phyloP scores from a whole-genome alignment of 2,888 invertebrate genomes.

The Phalera bucephala region DNA sequence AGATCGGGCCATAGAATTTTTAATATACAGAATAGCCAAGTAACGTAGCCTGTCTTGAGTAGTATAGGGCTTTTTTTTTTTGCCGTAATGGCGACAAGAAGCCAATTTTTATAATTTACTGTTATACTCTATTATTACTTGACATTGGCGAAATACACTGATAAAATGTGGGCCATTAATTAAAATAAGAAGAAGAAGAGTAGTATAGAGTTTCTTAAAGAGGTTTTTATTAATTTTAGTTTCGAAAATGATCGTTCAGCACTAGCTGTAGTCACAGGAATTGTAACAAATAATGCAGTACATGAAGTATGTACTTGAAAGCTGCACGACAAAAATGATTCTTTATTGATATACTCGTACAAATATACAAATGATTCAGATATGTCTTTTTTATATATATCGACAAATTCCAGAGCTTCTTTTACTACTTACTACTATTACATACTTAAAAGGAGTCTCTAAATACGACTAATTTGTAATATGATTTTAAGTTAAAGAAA shows the following conservation, averaged over 20 bases:
- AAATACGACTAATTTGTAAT: too few species aligned
- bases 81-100: too few species aligned
- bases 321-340: slow-evolving; percentile 9
- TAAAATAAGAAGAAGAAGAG: too few species aligned
- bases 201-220: slow-evolving; percentile 12
- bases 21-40: too few species aligned
- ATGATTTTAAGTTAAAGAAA: too few species aligned
- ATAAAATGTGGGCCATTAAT: too few species aligned
- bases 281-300: slow-evolving; percentile 14
- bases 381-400: slow-evolving; percentile 16
- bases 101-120: too few species aligned
- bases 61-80: too few species aligned
- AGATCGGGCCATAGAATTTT: slow-evolving; percentile 3
- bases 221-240: slow-evolving; percentile 13
- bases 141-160: too few species aligned
- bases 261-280: slow-evolving; percentile 11
- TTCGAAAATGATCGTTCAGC: slow-evolving; percentile 14
- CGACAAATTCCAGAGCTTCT: slow-evolving; percentile 11
- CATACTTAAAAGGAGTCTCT: too few species aligned
- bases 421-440: too few species aligned
- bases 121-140: too few species aligned
- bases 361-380: slow-evolving; percentile 10
- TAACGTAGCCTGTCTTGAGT: slow-evolving; percentile 12
- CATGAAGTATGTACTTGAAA: slow-evolving; percentile 11
- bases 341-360: slow-evolving; percentile 4